These are phyloP conservation scores for Papilio demoleus DNA, from an alignment of 2,888 invertebrate genomes.

Conservation along the genomic window DNA sequence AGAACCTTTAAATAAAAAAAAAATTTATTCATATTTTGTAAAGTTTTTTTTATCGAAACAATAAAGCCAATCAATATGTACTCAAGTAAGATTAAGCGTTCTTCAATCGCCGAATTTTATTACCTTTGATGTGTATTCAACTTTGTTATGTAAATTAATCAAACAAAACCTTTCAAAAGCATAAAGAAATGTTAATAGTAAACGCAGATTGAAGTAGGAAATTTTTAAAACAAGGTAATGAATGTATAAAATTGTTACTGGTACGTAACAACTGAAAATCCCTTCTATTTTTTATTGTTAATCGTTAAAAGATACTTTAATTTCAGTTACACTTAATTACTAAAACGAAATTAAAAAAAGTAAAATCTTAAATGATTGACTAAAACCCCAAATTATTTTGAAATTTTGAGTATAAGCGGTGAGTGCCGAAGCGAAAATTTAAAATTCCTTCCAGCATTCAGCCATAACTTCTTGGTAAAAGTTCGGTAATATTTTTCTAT, in stretches of 20 bases:
- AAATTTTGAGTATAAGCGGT: too few relatives aligned
- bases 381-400: too few relatives aligned
- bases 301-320: too few relatives aligned
- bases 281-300: too few relatives aligned
- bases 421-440: too few relatives aligned
- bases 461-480: not conserved
- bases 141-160: constrained; percentile 11
- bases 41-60: not conserved
- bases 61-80: constrained; percentile 2
- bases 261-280: not conserved
- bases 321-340: too few relatives aligned
- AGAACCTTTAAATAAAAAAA: too few relatives aligned
- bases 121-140: constrained; percentile 13
- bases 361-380: too few relatives aligned
- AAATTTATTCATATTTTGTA: not conserved
- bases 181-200: not conserved
- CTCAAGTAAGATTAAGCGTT: constrained; percentile 5
- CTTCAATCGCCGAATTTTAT: not conserved
- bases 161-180: not conserved
- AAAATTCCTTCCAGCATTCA: not conserved
- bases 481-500: not conserved
- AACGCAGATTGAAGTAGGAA: not conserved
- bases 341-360: too few relatives aligned
- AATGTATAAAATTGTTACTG: not conserved
- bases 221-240: not conserved